Evolutionary conservation across 2,797 vertebrate genomes (phyloP).

Genomic region (Protonibea diacanthus): DNA sequence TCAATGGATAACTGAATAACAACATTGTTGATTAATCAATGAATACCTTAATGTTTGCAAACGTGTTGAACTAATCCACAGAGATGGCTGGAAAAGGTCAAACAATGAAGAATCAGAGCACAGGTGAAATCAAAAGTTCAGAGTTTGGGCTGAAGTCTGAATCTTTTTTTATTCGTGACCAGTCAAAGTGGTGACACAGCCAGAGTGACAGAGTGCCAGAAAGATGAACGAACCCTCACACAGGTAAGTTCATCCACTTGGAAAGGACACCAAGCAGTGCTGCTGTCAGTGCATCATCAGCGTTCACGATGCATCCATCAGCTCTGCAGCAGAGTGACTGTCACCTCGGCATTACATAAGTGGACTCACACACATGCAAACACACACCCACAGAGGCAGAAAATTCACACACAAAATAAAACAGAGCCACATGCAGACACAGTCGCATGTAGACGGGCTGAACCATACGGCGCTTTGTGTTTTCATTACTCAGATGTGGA

Average conservation of each 20-base stretch:
- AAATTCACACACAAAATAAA: neutral
- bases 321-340: constrained; percentile 46
- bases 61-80: neutral
- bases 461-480: constrained; percentile 32
- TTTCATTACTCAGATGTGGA: constrained; percentile 63
- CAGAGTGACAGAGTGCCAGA: neutral
- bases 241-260: constrained; percentile 45
- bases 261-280: constrained; percentile 12
- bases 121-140: neutral
- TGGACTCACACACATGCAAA: constrained; percentile 13
- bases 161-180: constrained; percentile 23
- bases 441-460: constrained; percentile 20
- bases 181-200: constrained; percentile 42
- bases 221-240: neutral
- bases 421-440: constrained; percentile 1
- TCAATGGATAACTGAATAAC: neutral
- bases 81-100: neutral
- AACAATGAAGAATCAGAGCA: neutral
- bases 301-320: neutral
- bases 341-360: constrained; percentile 43
- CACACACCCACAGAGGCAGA: neutral
- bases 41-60: neutral
- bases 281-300: constrained; percentile 51
- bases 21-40: neutral
- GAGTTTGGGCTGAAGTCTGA: neutral